These are phyloP conservation scores for Peromyscus aztecus DNA, from an alignment of 2,797 vertebrate species.

Conservation along the genomic window DNA sequence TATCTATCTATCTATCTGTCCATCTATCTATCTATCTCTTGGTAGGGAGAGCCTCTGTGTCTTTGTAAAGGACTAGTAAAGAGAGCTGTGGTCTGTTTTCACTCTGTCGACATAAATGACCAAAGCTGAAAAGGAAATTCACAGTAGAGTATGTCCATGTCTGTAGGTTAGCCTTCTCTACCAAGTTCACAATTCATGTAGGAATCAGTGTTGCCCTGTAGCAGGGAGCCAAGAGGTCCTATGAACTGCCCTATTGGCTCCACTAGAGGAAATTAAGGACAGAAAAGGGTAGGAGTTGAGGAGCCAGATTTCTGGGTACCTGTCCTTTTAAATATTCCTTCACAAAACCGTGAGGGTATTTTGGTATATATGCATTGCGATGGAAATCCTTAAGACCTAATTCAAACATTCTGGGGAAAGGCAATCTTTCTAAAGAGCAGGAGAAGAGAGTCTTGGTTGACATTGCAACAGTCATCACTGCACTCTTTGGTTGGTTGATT, in stretches of 20 bases:
- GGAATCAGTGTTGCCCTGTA: not conserved
- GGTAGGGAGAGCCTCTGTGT: not conserved
- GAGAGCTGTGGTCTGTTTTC: not conserved
- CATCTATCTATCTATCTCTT: not conserved
- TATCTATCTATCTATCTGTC: no score
- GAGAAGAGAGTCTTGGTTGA: not conserved
- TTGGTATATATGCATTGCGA: not conserved
- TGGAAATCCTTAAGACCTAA: not conserved
- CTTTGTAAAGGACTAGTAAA: not conserved
- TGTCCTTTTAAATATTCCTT: slow-evolving; percentile 6
- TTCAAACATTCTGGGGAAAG: slow-evolving; percentile 6
- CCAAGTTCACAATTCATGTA: rapidly evolving
- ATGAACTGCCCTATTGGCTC: not conserved
- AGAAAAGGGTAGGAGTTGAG: not conserved
- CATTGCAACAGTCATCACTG: not conserved
- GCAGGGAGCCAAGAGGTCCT: not conserved
- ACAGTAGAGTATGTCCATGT: not conserved
- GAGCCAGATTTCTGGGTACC: not conserved
- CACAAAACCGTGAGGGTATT: not conserved
- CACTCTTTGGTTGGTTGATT: not conserved
- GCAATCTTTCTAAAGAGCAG: not conserved
- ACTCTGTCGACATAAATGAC: not conserved
- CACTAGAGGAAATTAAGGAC: not conserved
- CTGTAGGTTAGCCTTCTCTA: not conserved
- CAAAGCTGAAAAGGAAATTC: not conserved